Percentiles rank a stretch among this genome's conserved stretches.
phyloP scores from a whole-genome alignment of 2,797 vertebrate species.

The Halcyon chelicuti region DNA sequence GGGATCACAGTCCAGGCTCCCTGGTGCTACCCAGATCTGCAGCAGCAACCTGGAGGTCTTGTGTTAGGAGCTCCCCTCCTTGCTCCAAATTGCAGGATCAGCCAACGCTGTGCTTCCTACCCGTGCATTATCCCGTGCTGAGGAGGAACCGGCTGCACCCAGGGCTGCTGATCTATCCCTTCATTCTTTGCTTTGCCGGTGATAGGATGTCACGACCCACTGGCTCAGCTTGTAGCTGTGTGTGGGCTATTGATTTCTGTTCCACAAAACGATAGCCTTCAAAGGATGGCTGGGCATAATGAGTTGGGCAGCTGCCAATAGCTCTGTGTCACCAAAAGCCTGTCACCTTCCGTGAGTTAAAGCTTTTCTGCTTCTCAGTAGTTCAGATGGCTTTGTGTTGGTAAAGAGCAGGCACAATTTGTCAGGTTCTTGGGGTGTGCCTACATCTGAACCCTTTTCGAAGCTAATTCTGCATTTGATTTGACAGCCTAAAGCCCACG shows the following conservation, averaged over 20 bases:
- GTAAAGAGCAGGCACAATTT: slow-evolving; percentile 1
- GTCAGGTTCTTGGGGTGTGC: neutral
- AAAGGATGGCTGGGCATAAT: slow-evolving; percentile 22
- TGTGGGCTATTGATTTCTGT: neutral
- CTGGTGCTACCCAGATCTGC: neutral
- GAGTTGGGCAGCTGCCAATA: slow-evolving; percentile 40
- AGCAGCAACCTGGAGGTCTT: neutral
- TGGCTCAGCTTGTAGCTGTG: neutral
- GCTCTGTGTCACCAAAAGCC: neutral
- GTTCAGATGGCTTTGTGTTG: slow-evolving; percentile 33
- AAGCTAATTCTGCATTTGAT: slow-evolving; percentile 39
- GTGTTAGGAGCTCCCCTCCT: neutral
- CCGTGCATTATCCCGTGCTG: rapidly evolving
- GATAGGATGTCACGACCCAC: neutral
- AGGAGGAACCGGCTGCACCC: neutral
- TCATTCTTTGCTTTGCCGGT: neutral
- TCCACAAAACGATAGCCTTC: neutral
- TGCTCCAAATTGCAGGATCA: neutral
- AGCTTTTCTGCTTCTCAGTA: slow-evolving; percentile 26
- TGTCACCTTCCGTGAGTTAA: neutral
- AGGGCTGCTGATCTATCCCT: rapidly evolving
- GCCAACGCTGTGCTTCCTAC: rapidly evolving
- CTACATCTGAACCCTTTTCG: slow-evolving; percentile 26
- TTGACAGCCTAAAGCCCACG: neutral
- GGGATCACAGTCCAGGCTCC: neutral